Conservation (phyloP, 2,797 vertebrate genomes). For the Protonibea diacanthus region DNA sequence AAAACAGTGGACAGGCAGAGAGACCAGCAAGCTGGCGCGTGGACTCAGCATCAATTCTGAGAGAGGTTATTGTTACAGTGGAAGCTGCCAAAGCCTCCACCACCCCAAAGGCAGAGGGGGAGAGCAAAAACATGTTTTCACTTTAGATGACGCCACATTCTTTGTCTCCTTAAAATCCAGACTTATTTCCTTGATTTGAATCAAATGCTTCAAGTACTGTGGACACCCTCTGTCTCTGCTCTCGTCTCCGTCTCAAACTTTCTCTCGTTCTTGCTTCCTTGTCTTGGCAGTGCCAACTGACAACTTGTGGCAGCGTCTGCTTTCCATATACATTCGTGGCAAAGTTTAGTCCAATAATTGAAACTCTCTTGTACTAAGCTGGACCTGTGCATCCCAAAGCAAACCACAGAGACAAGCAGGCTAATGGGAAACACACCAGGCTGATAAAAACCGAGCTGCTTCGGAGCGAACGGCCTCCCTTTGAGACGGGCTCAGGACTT, state of each 20-base stretch:
- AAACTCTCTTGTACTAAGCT: constrained; percentile 73
- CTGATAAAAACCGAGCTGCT: constrained; percentile 73
- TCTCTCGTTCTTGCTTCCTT: constrained; percentile 35
- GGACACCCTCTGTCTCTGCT: constrained; percentile 54
- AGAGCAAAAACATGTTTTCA: constrained; percentile 79
- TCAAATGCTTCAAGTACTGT: constrained; percentile 71
- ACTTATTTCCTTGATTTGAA: constrained; percentile 72
- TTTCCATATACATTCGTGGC: constrained; percentile 75
- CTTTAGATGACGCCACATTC: constrained; percentile 76
- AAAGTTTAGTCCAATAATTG: constrained; percentile 75
- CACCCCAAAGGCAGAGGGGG: constrained; percentile 69
- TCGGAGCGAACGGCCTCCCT: constrained; percentile 53
- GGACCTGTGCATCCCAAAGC: constrained; percentile 76
- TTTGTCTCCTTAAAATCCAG: constrained; percentile 71
- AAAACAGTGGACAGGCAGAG: constrained; percentile 61
- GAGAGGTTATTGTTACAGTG: constrained; percentile 74
- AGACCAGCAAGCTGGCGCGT: constrained; percentile 64
- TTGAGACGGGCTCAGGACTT: constrained; percentile 66
- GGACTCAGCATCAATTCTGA: constrained; percentile 70
- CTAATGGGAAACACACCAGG: constrained; percentile 80
- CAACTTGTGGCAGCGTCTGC: constrained; percentile 68
- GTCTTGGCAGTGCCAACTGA: constrained; percentile 67
- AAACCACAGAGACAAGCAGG: constrained; percentile 78
- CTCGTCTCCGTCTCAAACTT: constrained; percentile 36
- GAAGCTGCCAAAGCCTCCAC: constrained; percentile 74